Percentiles rank a stretch among this genome's conserved stretches.
phyloP scores from a whole-genome alignment of 1,140 invertebrate genomes.

The Leptinotarsa defecta region DNA sequence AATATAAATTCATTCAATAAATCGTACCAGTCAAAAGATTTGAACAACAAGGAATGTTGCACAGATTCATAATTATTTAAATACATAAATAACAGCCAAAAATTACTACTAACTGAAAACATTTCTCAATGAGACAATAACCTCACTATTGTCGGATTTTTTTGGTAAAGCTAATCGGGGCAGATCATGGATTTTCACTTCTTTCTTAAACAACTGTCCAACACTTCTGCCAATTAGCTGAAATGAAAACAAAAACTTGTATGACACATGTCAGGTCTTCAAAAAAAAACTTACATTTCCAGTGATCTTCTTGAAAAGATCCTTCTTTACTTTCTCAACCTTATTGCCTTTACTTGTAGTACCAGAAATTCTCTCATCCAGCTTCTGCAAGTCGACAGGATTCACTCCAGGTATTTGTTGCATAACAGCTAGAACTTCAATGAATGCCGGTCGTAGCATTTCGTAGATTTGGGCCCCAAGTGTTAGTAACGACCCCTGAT shows the following conservation, averaged over 20 bases:
- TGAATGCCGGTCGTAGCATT: conserved; percentile 74
- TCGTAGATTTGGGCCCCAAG: conserved; percentile 81
- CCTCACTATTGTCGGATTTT: conserved; percentile 59
- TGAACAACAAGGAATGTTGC: conserved; percentile 47
- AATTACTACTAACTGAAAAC: conserved; percentile 47
- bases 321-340: conserved; percentile 86
- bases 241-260: conserved; percentile 41
- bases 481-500: conserved; percentile 72
- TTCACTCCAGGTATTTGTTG: conserved; percentile 78
- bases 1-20: conserved; percentile 8
- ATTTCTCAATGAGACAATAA: conserved; percentile 50
- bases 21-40: conserved; percentile 30
- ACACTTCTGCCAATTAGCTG: conserved; percentile 79
- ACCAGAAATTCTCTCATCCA: conserved; percentile 81
- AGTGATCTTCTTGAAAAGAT: conserved; percentile 88
- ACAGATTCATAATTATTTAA: conserved; percentile 39
- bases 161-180: conserved; percentile 67
- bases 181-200: conserved; percentile 81
- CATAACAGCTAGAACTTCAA: conserved; percentile 70
- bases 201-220: conserved; percentile 83
- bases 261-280: background rate
- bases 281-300: conserved; percentile 63
- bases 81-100: conserved; percentile 31
- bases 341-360: conserved; percentile 73
- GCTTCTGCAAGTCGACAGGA: conserved; percentile 74